A percentile compares a stretch with the other conserved stretches of the same genome.
Conservation (phyloP, 2,888 invertebrate genomes). For the Pecten maximus region DNA sequence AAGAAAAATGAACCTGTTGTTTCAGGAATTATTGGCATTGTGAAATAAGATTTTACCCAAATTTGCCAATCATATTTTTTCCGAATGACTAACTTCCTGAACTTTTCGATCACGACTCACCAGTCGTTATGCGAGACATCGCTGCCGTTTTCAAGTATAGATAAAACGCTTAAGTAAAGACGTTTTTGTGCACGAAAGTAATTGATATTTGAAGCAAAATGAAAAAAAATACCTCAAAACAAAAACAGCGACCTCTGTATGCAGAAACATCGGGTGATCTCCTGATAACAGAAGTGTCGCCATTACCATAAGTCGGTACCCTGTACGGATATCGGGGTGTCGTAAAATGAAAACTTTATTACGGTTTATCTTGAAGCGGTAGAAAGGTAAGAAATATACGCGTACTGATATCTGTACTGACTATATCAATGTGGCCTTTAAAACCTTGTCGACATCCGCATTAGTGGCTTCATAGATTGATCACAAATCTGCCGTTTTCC, state of each 20-base stretch:
- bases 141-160: neutral
- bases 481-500: neutral
- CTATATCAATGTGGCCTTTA: neutral
- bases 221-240: neutral
- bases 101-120: neutral
- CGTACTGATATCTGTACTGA: neutral
- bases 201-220: neutral
- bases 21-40: too few relatives aligned
- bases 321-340: conserved; percentile 2
- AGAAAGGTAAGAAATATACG: neutral
- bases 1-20: too few relatives aligned
- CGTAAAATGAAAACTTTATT: neutral
- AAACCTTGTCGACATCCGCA: neutral
- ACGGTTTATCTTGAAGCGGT: neutral
- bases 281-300: neutral
- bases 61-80: too few relatives aligned
- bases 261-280: neutral
- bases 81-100: neutral
- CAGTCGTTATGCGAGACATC: neutral
- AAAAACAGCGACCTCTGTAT: neutral
- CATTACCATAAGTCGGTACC: conserved; percentile 15
- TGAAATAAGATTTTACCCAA: too few relatives aligned
- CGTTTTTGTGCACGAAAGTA: neutral
- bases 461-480: neutral
- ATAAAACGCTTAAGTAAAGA: neutral